Percentiles rank a stretch among this genome's conserved stretches.
phyloP scores from a whole-genome alignment of 2,797 vertebrate genomes.

The Falco berigora region DNA sequence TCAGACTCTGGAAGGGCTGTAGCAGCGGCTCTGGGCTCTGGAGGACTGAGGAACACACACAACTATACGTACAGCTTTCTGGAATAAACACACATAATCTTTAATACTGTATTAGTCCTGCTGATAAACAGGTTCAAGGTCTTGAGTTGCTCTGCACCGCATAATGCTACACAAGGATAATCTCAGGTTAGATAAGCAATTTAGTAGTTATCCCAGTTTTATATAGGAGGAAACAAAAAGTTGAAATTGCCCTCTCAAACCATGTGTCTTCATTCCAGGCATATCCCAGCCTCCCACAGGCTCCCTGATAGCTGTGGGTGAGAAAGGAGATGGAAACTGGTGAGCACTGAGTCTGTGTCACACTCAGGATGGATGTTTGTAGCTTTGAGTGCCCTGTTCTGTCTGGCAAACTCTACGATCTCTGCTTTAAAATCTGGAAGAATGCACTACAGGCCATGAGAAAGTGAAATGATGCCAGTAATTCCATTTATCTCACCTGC shows the following conservation, averaged over 20 bases:
- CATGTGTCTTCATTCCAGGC: not conserved
- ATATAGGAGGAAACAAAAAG: not conserved
- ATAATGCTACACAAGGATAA: not conserved
- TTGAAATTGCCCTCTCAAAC: not conserved
- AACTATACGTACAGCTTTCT: not conserved
- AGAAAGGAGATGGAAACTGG: not conserved
- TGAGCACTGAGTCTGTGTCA: not conserved
- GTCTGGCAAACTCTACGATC: not conserved
- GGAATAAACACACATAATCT: not conserved
- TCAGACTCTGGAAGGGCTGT: not conserved
- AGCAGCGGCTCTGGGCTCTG: not conserved
- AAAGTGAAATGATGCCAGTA: not conserved
- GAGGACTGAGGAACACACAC: not conserved
- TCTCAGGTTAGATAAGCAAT: not conserved
- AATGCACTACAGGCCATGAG: not conserved
- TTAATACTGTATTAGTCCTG: not conserved
- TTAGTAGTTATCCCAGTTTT: not conserved
- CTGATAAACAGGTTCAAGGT: not conserved
- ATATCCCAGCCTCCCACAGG: not conserved
- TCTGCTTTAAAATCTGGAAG: not conserved
- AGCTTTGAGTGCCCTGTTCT: not conserved
- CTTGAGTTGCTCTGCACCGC: not conserved
- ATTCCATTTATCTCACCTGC: not conserved
- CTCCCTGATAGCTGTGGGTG: not conserved
- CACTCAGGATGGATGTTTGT: not conserved